Base-by-base conservation (phyloP, 2,888 invertebrate genomes). In the Tetrapedia diversipes region DNA sequence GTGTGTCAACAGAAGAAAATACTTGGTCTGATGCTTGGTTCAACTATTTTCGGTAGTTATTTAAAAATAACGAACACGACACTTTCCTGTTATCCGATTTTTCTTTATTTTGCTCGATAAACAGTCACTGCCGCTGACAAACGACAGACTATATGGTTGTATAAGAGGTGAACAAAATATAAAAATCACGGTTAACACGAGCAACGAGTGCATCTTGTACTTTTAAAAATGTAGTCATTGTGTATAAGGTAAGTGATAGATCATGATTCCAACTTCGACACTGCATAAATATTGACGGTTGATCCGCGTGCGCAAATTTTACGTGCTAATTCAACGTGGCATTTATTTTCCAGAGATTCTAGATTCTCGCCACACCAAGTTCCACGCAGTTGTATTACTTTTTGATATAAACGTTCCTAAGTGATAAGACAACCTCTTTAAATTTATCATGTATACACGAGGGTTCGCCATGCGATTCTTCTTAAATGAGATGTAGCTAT, bases 401-500 rank as follows among this genome's bases (percentile, higher is more conserved):
- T 89, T 89, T 86, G 85, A 87, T 86, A 86, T 84, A 86, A n/a
- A 91, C 88, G 90, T 90, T 91, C 90, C 91, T 90, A 90, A 88
- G 80, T 86, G 80, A 67, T 83, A 78, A 84, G 74, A 60, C 72
- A 78, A 80, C 11, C 19, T 64, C 37, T 81, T 61, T 70, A 79
- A 77, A 64, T 53, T 78, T 65, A 65, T 63, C 73, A 69, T 74
- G 78, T 60, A 69, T 57, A 77, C 64, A 64, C 63, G 79, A 80
- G 82, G 80, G 84, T 81, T 86, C 84, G 83, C 85, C 82, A 79
- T 86, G 85, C 80, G 83, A 85, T 85, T 90, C 89, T 90, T 89
- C 89, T 88, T 88, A 80, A 85, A 85, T 61, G 80, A 84, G 3
- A 83, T 6, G 83, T 72, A 79, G 27, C 19, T 71, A 59, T 77